phyloP scores from a whole-genome alignment of 2,888 invertebrate species.

The Gnatocerus cornutus region DNA sequence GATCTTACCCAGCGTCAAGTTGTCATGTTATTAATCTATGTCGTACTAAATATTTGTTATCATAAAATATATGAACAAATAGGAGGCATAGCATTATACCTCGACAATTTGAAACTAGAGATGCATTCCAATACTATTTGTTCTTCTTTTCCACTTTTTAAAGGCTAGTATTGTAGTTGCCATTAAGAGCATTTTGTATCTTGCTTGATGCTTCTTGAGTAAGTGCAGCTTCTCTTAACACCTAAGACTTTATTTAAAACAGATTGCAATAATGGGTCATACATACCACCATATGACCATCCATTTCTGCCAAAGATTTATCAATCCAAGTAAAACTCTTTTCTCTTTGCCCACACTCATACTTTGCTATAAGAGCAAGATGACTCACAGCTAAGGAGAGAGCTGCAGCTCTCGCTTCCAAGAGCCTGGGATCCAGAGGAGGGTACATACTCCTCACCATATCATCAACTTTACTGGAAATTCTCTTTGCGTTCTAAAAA shows the following conservation, averaged over 20 bases:
- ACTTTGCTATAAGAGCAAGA: conserved; percentile 78
- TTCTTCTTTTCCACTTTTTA: not conserved
- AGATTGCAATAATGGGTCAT: too few relatives aligned
- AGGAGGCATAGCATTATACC: not conserved
- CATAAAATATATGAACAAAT: conserved; percentile 2
- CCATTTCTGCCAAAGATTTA: conserved; percentile 78
- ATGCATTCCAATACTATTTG: not conserved
- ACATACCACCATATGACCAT: conserved; percentile 76
- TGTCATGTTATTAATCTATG: too few relatives aligned
- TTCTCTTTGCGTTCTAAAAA: conserved; percentile 75
- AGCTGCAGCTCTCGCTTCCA: conserved; percentile 81
- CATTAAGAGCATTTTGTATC: conserved; percentile 67
- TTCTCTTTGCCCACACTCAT: conserved; percentile 73
- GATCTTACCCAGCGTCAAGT: not conserved
- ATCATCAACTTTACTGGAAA: conserved; percentile 81
- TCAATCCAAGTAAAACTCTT: conserved; percentile 76
- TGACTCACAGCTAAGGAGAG: conserved; percentile 80
- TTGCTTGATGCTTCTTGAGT: conserved; percentile 72
- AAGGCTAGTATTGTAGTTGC: conserved; percentile 46
- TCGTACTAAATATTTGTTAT: too few relatives aligned
- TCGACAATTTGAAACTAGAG: too few relatives aligned
- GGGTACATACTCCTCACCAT: conserved; percentile 82
- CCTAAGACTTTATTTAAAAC: conserved; percentile 59
- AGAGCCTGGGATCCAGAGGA: conserved; percentile 78
- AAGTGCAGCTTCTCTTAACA: conserved; percentile 73